Base-by-base conservation (phyloP, 2,888 invertebrate genomes). In the Calephelis perditalis region DNA sequence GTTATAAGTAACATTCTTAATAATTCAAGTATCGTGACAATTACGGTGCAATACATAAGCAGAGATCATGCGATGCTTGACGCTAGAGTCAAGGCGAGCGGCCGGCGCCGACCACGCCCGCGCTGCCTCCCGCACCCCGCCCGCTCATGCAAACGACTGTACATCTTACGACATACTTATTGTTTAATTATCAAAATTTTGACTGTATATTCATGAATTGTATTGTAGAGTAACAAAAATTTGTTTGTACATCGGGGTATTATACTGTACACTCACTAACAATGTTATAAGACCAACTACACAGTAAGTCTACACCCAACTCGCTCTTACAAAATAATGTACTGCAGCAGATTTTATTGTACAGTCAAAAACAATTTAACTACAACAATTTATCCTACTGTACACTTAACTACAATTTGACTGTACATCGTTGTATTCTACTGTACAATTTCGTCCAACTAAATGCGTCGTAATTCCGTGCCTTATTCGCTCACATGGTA, bases 21-120 rank as follows among this genome's bases (percentile, higher is more conserved):
- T 52, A 52, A 15, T 15, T 8, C 55, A 71, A 82, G 72, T 79
- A 85, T 73, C 79, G 83, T 82, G 62, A 65, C 57, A 0, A 3
- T 2, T 63, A 26, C 5, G 10, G 55, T 56, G 71, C 46, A 46
- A 60, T 36, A 9, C 60, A 75, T 73, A 54, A 76, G 68, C 69
- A 72, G 86, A 89, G 89, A 89, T 88, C 87, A 89, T 88, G 86
- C 88, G 88, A 89, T 88, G 89, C 81, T 88, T 86, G 88, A 85
- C 83, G 86, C 81, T 82, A 79, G 81, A 89, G 89, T 90, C 89
- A 90, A 90, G 89, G 89, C 87, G 87, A 90, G 87, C 89, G 86
- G 87, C 89, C 88, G 84, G 84, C 87, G 82, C 84, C 88, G 84
- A 84, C 89, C 89, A 89, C 89, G 89, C 89, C 88, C 81, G 83